Evolutionary conservation across 2,113 vertebrate genomes (phyloP).

Genomic region (Actenoides lindsayi): DNA sequence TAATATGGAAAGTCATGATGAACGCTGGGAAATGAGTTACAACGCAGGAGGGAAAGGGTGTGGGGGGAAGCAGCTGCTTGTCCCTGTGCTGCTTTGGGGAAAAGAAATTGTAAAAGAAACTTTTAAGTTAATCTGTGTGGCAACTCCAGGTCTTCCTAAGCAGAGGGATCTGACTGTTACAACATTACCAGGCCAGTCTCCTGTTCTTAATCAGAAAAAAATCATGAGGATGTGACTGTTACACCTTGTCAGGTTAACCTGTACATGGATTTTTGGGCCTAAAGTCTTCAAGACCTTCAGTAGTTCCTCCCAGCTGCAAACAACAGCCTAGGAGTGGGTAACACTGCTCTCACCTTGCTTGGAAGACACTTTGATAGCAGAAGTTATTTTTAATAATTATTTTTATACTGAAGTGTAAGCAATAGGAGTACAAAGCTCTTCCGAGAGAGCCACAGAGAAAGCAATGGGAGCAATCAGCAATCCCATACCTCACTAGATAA

Average conservation of each 20-base stretch:
- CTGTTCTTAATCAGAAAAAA: background rate
- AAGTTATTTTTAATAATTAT: background rate
- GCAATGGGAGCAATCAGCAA: background rate
- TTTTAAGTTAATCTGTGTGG: background rate
- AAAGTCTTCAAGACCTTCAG: background rate
- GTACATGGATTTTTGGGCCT: background rate
- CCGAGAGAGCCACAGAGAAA: background rate
- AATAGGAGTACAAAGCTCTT: background rate
- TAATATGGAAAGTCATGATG: background rate
- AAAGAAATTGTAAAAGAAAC: background rate
- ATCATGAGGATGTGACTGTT: background rate
- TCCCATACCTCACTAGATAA: background rate
- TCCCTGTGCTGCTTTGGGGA: background rate
- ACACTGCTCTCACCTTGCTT: background rate
- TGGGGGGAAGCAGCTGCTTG: background rate
- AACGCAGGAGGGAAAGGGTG: too few species aligned
- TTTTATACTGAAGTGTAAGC: conserved; percentile 44
- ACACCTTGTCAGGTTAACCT: background rate
- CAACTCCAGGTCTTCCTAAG: background rate
- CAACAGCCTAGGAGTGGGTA: background rate
- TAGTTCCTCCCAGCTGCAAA: background rate
- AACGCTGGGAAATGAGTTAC: background rate
- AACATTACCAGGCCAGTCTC: background rate
- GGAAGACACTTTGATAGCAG: background rate
- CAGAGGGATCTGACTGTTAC: background rate